Base-by-base conservation (phyloP, 2,888 invertebrate genomes). In the Stegana nigrithorax region DNA sequence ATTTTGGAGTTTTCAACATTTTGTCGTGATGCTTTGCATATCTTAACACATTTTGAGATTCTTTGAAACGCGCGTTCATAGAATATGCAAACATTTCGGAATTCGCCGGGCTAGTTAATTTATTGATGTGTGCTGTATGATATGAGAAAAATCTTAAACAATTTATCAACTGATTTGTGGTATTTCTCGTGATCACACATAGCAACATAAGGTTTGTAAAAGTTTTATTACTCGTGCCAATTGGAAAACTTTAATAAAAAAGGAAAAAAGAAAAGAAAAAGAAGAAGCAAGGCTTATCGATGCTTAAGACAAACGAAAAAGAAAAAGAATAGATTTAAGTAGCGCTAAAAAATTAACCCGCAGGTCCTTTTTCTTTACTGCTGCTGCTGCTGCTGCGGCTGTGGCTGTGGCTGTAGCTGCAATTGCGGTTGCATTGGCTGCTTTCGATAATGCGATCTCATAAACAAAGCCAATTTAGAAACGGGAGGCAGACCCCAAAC, bases 301-400 rank as follows among this genome's bases (percentile, higher is more conserved):
- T 66, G 29, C 39, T 14, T 53, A 21, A 50, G 36, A 64, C 65
- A 65, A 64, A 25, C 19, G 66, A 27, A 10, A 51, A 51, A 3
- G 4, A 27, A 19, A 55, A 29, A 39, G 56, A 47, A 57, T 45
- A 62, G 47, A 53, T 50, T 73, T 70, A 81, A 81, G 81, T 80
- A 81, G 78, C 81, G 75, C 70, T 70, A 66, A 71, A 73, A 76
- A 76, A 81, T 81, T 76, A 81, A 78, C 76, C 78, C 74, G 73
- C 71, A 73, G 80, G 81, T 79, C 75, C 76, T 70, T 70, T 56
- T 17, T 47, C 23, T 17, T 23, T 25, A 1, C 53, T 44, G 53
- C 56, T 50, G 50, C n/a, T 23, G 19, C 10, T 25, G 26, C 5
- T 23, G 14, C 23, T 45, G 50, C 26, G 23, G 26, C 25, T n/a